Percentiles rank a stretch among this genome's conserved stretches.
Conservation (phyloP, 1,140 invertebrate genomes). For the Rhynchophorus ferrugineus region DNA sequence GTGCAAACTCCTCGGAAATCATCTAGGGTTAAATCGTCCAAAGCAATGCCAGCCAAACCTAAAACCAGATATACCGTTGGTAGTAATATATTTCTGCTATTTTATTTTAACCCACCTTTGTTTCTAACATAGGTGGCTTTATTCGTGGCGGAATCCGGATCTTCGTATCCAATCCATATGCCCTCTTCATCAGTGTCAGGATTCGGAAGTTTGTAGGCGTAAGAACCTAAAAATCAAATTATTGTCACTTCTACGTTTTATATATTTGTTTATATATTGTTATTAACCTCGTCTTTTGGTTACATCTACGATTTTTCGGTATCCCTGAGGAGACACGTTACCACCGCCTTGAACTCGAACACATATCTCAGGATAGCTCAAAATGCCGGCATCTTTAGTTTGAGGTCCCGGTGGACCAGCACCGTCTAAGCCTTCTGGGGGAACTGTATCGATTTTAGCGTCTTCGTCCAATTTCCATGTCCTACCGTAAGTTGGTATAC, state of each 20-base stretch:
- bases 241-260: no score
- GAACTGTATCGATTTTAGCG: conserved; percentile 65
- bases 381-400: conserved; percentile 63
- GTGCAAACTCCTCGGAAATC: conserved; percentile 75
- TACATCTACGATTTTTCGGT: conserved; percentile 63
- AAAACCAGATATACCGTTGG: no score
- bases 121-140: conserved; percentile 71
- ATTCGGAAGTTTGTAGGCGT: conserved; percentile 64
- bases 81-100: neutral
- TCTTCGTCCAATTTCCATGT: conserved; percentile 73
- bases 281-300: conserved; percentile 67
- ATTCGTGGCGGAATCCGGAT: conserved; percentile 71
- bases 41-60: conserved; percentile 68
- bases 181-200: conserved; percentile 57
- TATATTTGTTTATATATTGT: no score
- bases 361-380: conserved; percentile 78
- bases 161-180: conserved; percentile 86
- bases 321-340: conserved; percentile 41
- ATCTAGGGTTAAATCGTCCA: conserved; percentile 73
- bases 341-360: conserved; percentile 31
- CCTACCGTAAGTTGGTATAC: conserved; percentile 73
- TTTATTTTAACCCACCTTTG: conserved; percentile 41
- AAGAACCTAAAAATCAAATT: conserved; percentile 50
- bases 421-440: conserved; percentile 61
- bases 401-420: conserved; percentile 56